Evolutionary conservation across 1,140 invertebrate genomes (phyloP), one percentile per base, ranked within the genome.

Genomic region (Bombus sibiricus): DNA sequence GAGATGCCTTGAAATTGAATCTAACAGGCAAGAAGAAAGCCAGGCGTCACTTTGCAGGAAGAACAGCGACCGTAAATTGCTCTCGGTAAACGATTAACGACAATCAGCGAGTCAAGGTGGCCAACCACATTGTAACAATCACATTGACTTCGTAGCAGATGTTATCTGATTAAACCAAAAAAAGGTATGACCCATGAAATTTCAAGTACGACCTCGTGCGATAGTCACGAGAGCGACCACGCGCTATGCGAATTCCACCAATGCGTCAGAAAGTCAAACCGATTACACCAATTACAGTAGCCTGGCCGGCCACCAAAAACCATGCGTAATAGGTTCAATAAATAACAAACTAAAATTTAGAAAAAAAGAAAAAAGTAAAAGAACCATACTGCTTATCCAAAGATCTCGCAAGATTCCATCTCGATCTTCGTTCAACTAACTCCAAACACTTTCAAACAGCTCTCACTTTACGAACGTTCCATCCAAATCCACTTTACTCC

Each of bases 171-270:
- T 3, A 53, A 15, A 72, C 83, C 69, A 80, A 80, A 85, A 81
- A 73, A 85, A 81, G 32, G 37, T n/a, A 68, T 81, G 78, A 85
- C 78, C 78, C 84, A 85, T 85, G 84, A 75, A 85, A 85, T 85
- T 85, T 85, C 78, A 74, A 81, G 78, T 41, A 41, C 62, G 84
- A 68, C 79, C 79, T 85, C 84, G 78, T 39, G 77, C 66, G 37
- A 34, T 22, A 81, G 71, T 81, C 84, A 68, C 84, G 84, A 68
- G 22, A 85, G 3, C 59, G 25, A 4, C 10, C n/a, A 32, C 59
- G 43, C 34, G 47, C 25, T 10, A 10, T 2, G 47, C 57, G 62
- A 81, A 85, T 81, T 81, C 78, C 69, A 57, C 37, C 66, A 10
- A 68, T 66, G 71, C 62, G 32, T 32, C 22, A 41, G n/a, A 59